Conservation (phyloP, 2,888 invertebrate genomes). For the Eristalis pertinax region DNA sequence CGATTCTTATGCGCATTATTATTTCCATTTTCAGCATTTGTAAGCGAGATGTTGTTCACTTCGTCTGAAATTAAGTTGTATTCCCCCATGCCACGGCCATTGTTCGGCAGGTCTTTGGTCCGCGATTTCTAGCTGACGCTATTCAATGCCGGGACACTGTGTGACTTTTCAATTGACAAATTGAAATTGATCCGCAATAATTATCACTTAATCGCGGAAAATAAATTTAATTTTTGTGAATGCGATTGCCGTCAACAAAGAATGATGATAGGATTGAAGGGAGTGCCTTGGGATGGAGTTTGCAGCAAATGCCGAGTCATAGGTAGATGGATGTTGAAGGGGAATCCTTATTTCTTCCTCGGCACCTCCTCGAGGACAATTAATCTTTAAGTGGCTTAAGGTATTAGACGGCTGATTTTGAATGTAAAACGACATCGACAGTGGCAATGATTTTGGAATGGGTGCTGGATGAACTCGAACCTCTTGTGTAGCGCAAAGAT, state of each 20-base stretch:
- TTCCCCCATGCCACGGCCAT: not conserved
- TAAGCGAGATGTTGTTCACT: conserved; percentile 8
- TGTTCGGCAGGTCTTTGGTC: conserved; percentile 8
- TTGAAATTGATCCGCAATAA: conserved; percentile 65
- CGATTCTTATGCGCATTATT: conserved; percentile 11
- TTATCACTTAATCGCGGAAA: conserved; percentile 61
- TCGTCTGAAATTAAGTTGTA: not conserved
- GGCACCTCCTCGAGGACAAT: not conserved
- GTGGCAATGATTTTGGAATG: not conserved
- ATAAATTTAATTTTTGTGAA: conserved; percentile 49
- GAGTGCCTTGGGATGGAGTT: not conserved
- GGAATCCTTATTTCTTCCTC: not conserved
- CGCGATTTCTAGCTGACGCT: conserved; percentile 19
- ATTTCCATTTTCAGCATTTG: not conserved
- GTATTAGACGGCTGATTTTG: conserved; percentile 8
- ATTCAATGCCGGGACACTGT: conserved; percentile 1
- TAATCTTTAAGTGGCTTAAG: conserved; percentile 12
- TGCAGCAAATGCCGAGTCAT: not conserved
- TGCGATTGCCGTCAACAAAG: conserved; percentile 17
- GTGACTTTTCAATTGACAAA: conserved; percentile 56
- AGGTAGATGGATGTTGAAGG: not conserved
- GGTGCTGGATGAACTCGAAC: not conserved
- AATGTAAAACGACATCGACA: not conserved
- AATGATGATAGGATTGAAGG: not conserved
- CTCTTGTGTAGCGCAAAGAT: not conserved